Percentiles rank a stretch among this genome's conserved stretches.
Evolutionary conservation across 2,113 vertebrate genomes (phyloP).

Genomic region (Brachyhypopomus occidentalis): DNA sequence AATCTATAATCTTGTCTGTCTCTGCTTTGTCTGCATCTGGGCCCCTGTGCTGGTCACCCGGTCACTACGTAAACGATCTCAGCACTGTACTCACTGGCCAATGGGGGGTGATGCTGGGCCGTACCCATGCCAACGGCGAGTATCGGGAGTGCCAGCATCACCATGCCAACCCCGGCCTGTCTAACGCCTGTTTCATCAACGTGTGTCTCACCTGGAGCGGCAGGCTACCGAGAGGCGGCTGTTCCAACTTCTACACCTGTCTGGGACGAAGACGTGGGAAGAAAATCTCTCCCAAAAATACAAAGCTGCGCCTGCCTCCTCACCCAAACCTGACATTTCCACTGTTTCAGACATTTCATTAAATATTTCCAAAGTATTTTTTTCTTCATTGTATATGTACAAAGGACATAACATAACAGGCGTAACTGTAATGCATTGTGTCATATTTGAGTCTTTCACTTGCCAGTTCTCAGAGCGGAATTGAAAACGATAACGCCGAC

Average conservation of each 20-base stretch:
- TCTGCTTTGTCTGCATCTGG: constrained; percentile 23
- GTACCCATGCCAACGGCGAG: constrained; percentile 4
- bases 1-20: neutral
- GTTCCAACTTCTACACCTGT: constrained; percentile 13
- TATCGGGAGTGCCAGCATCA: neutral
- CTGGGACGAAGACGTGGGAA: neutral
- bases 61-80: constrained; percentile 39
- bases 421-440: neutral
- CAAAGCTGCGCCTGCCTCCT: neutral
- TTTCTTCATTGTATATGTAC: too few species aligned
- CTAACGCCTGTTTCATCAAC: constrained; percentile 35
- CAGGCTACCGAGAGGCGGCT: neutral
- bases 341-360: neutral
- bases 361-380: neutral
- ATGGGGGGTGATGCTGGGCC: constrained; percentile 22
- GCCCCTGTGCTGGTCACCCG: constrained; percentile 18
- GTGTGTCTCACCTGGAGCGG: constrained; percentile 20
- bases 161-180: constrained; percentile 14
- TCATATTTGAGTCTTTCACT: neutral
- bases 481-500: neutral
- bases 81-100: constrained; percentile 16
- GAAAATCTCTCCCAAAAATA: constrained; percentile 17
- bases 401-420: too few species aligned
- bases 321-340: neutral
- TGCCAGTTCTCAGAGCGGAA: neutral